Evolutionary conservation across 2,113 vertebrate genomes (phyloP).

Genomic region (Arothron firmamentum): DNA sequence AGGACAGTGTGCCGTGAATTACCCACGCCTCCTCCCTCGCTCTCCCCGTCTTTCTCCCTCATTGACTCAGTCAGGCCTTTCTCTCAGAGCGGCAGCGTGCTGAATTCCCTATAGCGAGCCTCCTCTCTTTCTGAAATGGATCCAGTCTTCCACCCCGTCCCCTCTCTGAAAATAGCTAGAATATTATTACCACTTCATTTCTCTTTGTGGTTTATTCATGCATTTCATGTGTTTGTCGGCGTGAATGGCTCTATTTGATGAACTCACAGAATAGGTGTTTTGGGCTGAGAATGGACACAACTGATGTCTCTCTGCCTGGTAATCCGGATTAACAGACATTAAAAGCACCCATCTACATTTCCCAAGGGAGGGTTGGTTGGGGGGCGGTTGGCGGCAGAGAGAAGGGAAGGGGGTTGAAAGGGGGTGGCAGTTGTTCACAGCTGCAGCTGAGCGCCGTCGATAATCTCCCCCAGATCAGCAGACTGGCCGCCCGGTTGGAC

Average conservation of each 20-base stretch:
- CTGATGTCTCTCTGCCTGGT: slow-evolving; percentile 62
- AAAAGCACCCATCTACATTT: slow-evolving; percentile 70
- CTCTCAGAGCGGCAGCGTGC: slow-evolving; percentile 41
- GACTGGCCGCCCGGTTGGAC: slow-evolving; percentile 18
- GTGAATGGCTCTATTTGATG: slow-evolving; percentile 66
- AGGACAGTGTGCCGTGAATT: slow-evolving; percentile 19
- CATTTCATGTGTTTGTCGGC: slow-evolving; percentile 50
- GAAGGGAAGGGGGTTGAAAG: slow-evolving; percentile 20
- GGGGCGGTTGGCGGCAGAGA: slow-evolving; percentile 24
- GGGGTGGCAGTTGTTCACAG: slow-evolving; percentile 67
- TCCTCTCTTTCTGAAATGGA: slow-evolving; percentile 50
- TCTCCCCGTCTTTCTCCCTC: slow-evolving; percentile 44
- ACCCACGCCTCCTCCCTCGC: slow-evolving; percentile 23
- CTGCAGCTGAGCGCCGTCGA: slow-evolving; percentile 55
- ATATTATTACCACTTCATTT: slow-evolving; percentile 69
- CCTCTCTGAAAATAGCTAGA: slow-evolving; percentile 59
- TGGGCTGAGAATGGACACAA: slow-evolving; percentile 60
- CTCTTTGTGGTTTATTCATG: slow-evolving; percentile 67
- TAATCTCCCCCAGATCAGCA: slow-evolving; percentile 57
- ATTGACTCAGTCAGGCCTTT: slow-evolving; percentile 44
- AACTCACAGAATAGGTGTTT: slow-evolving; percentile 59
- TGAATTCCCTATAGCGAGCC: slow-evolving; percentile 37
- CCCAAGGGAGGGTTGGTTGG: slow-evolving; percentile 38
- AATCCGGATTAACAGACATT: slow-evolving; percentile 77
- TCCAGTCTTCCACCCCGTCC: slow-evolving; percentile 33